A percentile compares a stretch with the other conserved stretches of the same genome.
Conservation (phyloP, 2,113 vertebrate genomes). For the Perognathus longimembris region DNA sequence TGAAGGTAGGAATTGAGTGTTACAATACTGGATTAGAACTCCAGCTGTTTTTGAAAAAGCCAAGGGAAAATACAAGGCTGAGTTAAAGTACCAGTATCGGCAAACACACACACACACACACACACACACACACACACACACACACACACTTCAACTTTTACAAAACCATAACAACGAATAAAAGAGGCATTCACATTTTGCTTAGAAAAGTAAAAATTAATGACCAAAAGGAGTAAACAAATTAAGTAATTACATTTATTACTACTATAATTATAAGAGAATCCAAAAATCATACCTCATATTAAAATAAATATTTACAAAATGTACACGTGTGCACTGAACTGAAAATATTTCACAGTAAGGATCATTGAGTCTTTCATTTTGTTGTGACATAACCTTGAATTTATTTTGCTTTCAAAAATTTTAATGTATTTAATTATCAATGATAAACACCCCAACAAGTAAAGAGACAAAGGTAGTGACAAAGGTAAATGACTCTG, state of each 20-base stretch:
- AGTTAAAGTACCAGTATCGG: no score
- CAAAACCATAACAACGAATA: neutral
- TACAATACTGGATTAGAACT: no score
- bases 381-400: neutral
- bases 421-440: slow-evolving; percentile 52
- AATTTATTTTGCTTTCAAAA: slow-evolving; percentile 57
- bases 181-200: neutral
- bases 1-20: no score
- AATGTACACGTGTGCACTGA: neutral
- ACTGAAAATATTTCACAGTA: slow-evolving; percentile 7
- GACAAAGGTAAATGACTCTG: neutral
- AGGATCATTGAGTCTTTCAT: neutral
- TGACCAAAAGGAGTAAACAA: neutral
- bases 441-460: slow-evolving; percentile 24
- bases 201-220: slow-evolving; percentile 3
- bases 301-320: neutral
- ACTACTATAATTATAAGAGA: neutral
- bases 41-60: no score
- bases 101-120: no score
- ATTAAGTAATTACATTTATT: neutral
- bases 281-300: neutral
- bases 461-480: slow-evolving; percentile 53
- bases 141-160: no score
- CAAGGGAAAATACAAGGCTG: no score
- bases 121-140: no score